Conservation (phyloP, 2,888 invertebrate genomes). For the Acanthococcus lagerstroemiae region DNA sequence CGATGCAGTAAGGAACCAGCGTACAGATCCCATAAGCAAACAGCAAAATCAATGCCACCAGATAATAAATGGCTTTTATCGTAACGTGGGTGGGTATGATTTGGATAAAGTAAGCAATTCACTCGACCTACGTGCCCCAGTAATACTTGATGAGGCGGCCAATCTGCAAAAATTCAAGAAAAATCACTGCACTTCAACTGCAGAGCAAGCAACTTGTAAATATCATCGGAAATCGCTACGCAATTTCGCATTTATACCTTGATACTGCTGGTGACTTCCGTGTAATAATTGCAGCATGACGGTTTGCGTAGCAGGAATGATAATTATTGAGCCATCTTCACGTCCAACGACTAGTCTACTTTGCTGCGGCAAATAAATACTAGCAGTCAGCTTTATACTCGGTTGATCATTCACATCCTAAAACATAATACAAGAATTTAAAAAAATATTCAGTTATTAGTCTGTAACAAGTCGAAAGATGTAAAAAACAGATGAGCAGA, state of each 20-base stretch:
- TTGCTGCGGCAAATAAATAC: slow-evolving; percentile 87
- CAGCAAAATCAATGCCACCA: slow-evolving; percentile 95
- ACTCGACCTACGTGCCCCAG: slow-evolving; percentile 87
- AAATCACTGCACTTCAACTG: too few species aligned
- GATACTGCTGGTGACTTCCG: slow-evolving; percentile 71
- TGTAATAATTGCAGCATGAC: slow-evolving; percentile 85
- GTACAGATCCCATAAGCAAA: slow-evolving; percentile 91
- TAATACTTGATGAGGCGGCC: slow-evolving; percentile 80
- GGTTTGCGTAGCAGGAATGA: slow-evolving; percentile 90
- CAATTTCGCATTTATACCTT: slow-evolving; percentile 46
- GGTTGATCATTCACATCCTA: slow-evolving; percentile 42
- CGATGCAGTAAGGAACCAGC: slow-evolving; percentile 79
- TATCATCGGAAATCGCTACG: too few species aligned
- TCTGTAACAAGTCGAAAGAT: not conserved
- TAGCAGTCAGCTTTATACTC: slow-evolving; percentile 71
- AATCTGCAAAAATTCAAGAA: slow-evolving; percentile 50
- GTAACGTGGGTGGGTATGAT: slow-evolving; percentile 79
- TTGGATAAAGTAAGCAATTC: slow-evolving; percentile 89
- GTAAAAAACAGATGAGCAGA: not conserved
- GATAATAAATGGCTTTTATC: slow-evolving; percentile 82
- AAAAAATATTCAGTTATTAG: not conserved
- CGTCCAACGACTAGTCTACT: slow-evolving; percentile 89
- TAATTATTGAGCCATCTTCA: slow-evolving; percentile 91
- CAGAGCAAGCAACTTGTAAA: too few species aligned
- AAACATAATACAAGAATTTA: slow-evolving; percentile 34